Evolutionary conservation across 1,140 invertebrate genomes (phyloP), one percentile per base, ranked within the genome.

Genomic region (Drosophila sp.): DNA sequence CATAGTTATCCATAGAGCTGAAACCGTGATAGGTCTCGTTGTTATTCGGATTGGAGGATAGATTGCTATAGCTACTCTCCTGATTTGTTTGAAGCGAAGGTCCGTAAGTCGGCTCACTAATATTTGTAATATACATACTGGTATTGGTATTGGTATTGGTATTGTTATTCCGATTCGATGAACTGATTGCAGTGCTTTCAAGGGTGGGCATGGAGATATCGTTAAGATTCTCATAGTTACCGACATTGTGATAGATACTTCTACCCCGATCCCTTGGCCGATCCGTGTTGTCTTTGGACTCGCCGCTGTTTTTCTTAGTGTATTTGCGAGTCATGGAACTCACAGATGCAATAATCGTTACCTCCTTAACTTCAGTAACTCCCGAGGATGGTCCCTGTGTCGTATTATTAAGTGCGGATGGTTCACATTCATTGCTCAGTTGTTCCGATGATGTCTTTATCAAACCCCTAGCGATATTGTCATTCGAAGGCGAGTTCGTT

Each of bases 1-100:
- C 51, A 63, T 75, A 82, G 29, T 82, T 82, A 0, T 66, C 59
- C 79, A 82, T 75, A 5, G 36, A 0, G n/a, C 11, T 38, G n/a
- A 38, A 38, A 6, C n/a, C 36, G n/a, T 5, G 36, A 38, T 38
- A 38, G 36, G n/a, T 38, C 36, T 38, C 36, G 9, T 38, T 38
- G 13, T n/a, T 38, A 4, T 9, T 4, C 2, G 41, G 41, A 46
- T n/a, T 50, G 1, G 6, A 21, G 38, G 27, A 38, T 7, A 0
- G 27, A n/a, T 54, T 13, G 8, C 16, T 13, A 7, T 6, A 27
- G 11, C 7, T 16, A 18, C 14, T 43, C 16, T 57, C 11, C 7
- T 14, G 56, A 2, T 8, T 69, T 0, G 41, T 48, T 7, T 62
- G 18, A n/a, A 43, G 50, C 5, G 64, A 64, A 13, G 76, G 51